Evolutionary conservation across 2,888 invertebrate genomes (phyloP).

Genomic region (Atherix ibis): DNA sequence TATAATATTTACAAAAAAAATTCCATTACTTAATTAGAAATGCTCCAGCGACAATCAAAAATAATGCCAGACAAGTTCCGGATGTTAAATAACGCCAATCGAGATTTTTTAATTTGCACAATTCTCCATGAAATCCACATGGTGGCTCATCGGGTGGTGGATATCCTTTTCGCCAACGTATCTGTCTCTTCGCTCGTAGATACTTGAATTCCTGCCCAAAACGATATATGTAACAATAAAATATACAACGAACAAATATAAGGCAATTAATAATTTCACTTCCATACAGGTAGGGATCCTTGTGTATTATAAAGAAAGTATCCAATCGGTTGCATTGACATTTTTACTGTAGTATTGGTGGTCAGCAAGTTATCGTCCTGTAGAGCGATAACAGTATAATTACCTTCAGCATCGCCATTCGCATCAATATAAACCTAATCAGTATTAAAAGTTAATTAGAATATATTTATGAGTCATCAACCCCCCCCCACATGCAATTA

Average conservation of each 20-base stretch:
- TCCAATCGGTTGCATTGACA: conserved; percentile 64
- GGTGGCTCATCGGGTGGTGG: conserved; percentile 62
- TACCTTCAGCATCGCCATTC: conserved; percentile 82
- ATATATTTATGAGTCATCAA: too few species aligned
- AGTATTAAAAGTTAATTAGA: too few species aligned
- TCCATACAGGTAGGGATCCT: conserved; percentile 44
- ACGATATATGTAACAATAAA: background rate
- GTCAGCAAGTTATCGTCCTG: conserved; percentile 39
- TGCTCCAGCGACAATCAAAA: conserved; percentile 46
- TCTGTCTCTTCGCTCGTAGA: conserved; percentile 43
- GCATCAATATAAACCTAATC: conserved; percentile 69
- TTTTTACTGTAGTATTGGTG: conserved; percentile 37
- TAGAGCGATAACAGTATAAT: conserved; percentile 72
- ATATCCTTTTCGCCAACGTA: conserved; percentile 62
- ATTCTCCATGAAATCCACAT: conserved; percentile 69
- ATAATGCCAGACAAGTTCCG: conserved; percentile 44
- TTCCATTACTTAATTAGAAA: conserved; percentile 47
- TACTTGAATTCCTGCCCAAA: conserved; percentile 42
- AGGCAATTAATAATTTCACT: background rate
- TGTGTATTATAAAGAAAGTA: conserved; percentile 47
- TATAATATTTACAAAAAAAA: conserved; percentile 1
- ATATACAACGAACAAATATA: background rate
- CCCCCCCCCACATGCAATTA: too few species aligned
- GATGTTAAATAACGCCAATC: conserved; percentile 48
- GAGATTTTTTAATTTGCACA: conserved; percentile 51